A percentile compares a stretch with the other conserved stretches of the same genome.
Evolutionary conservation across 1,140 invertebrate species (phyloP).

Genomic region (Carcinoscorpius rotundicauda): DNA sequence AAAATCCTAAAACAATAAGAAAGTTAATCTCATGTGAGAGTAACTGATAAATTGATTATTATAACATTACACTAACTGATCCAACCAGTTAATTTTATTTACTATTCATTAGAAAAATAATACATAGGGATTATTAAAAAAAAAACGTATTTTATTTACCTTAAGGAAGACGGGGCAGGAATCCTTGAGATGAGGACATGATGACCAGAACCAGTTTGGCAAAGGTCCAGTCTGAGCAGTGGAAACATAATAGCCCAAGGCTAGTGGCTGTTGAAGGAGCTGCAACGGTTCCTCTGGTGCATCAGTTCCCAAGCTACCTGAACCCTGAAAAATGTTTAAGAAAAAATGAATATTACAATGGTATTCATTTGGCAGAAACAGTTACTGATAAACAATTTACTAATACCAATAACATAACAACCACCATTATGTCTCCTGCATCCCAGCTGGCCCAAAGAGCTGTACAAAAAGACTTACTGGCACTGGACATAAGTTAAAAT

Average conservation of each 20-base stretch:
- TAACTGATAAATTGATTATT: too few relatives aligned
- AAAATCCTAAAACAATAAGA: too few relatives aligned
- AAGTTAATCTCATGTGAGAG: too few relatives aligned
- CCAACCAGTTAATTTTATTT: too few relatives aligned
- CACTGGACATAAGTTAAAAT: too few relatives aligned
- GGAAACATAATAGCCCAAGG: constrained; percentile 92
- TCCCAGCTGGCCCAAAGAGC: too few relatives aligned
- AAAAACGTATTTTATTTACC: constrained; percentile 23
- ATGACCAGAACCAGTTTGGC: constrained; percentile 95
- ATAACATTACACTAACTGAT: too few relatives aligned
- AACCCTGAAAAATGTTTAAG: constrained; percentile 21
- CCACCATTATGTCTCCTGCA: too few relatives aligned
- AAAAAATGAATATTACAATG: constrained; percentile 1
- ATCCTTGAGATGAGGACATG: constrained; percentile 79
- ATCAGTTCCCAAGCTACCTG: constrained; percentile 31
- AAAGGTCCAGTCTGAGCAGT: constrained; percentile 88
- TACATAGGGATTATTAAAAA: not conserved
- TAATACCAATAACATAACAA: not conserved
- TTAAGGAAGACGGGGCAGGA: constrained; percentile 85
- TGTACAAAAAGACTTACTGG: too few relatives aligned
- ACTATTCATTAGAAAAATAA: too few relatives aligned
- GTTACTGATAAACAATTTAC: constrained; percentile 5
- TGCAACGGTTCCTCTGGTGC: constrained; percentile 61
- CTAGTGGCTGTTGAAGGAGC: constrained; percentile 91
- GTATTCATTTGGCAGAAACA: not conserved